These are phyloP conservation scores for Drosophila ezoana DNA, from an alignment of 2,888 invertebrate genomes.

Conservation along the genomic window DNA sequence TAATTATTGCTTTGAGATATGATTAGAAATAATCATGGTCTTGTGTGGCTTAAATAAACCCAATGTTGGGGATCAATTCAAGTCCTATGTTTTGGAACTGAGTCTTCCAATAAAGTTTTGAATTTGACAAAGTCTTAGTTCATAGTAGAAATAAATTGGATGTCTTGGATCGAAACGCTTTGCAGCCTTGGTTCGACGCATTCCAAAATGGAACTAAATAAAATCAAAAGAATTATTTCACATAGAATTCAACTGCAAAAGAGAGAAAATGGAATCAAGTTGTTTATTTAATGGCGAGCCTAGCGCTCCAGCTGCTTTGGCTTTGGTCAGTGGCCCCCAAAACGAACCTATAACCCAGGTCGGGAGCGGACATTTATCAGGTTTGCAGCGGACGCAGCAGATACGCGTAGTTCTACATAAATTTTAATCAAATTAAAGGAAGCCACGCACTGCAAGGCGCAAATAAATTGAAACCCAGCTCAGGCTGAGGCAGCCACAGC, in stretches of 20 bases:
- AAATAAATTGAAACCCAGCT: constrained; percentile 64
- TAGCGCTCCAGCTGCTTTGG: constrained; percentile 9
- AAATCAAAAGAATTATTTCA: constrained; percentile 16
- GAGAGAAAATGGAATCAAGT: constrained; percentile 1
- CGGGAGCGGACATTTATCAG: constrained; percentile 37
- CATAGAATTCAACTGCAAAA: constrained; percentile 7
- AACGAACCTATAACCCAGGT: constrained; percentile 20
- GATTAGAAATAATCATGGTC: too few relatives aligned
- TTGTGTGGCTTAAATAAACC: too few relatives aligned
- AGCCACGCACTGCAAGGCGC: constrained; percentile 56
- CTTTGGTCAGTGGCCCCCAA: constrained; percentile 11
- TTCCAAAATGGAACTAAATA: constrained; percentile 4
- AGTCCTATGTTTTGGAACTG: too few relatives aligned
- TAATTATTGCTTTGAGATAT: too few relatives aligned
- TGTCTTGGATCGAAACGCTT: too few relatives aligned
- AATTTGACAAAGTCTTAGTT: too few relatives aligned
- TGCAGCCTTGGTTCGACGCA: not conserved
- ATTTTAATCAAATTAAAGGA: constrained; percentile 82
- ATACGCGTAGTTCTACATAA: constrained; percentile 68
- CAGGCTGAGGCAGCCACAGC: constrained; percentile 9
- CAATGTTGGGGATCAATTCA: too few relatives aligned
- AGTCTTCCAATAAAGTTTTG: too few relatives aligned
- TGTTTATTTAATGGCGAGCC: constrained; percentile 3
- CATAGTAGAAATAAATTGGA: too few relatives aligned
- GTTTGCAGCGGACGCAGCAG: constrained; percentile 19